A percentile compares a stretch with the other conserved stretches of the same genome.
phyloP scores from a whole-genome alignment of 2,888 invertebrate species.

The Drosophila paracracens region DNA sequence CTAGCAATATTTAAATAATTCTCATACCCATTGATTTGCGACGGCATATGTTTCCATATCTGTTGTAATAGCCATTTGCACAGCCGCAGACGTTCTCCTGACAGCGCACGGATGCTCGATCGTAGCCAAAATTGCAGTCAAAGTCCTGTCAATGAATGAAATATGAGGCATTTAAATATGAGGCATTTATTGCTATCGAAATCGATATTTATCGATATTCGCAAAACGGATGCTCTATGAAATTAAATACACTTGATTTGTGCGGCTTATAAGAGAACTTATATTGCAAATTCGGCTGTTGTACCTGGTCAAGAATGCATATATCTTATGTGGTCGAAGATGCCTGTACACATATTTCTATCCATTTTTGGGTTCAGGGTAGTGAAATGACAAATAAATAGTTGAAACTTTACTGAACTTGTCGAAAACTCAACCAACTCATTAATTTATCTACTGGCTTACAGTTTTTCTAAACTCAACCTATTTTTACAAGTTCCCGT shows the following conservation, averaged over 20 bases:
- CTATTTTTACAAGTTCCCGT: not conserved
- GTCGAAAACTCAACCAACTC: not conserved
- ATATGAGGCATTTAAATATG: not conserved
- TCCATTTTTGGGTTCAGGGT: not conserved
- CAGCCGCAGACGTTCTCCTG: conserved; percentile 83
- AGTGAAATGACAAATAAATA: not conserved
- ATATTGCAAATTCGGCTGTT: not conserved
- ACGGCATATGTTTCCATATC: conserved; percentile 85
- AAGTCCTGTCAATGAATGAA: conserved; percentile 62
- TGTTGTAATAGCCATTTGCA: conserved; percentile 84
- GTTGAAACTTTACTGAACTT: not conserved
- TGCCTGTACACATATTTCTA: not conserved
- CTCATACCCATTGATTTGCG: conserved; percentile 84
- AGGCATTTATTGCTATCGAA: not conserved
- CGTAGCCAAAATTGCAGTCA: conserved; percentile 84
- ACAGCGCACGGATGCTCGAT: conserved; percentile 84
- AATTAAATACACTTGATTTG: not conserved
- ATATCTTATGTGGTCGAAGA: not conserved
- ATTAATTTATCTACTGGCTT: not conserved
- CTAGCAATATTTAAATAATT: not conserved
- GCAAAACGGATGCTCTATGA: too few relatives aligned
- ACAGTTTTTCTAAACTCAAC: not conserved
- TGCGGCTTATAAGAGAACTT: not conserved
- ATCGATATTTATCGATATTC: too few relatives aligned
- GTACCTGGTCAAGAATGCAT: not conserved